A percentile compares a stretch with the other conserved stretches of the same genome.
Evolutionary conservation across 2,888 invertebrate genomes (phyloP).

Genomic region (Lymantria dispar): DNA sequence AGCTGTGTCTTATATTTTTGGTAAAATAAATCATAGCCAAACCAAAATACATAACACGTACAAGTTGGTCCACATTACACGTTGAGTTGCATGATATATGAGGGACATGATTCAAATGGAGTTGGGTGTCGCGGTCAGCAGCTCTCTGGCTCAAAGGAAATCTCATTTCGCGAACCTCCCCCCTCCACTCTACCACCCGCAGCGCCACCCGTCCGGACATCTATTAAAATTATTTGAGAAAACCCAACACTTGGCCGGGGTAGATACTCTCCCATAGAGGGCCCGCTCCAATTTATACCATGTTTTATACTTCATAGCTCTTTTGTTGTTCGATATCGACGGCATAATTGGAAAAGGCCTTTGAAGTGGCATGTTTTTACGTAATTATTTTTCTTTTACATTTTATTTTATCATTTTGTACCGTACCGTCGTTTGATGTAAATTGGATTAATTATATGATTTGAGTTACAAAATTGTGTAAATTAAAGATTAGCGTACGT

Average conservation of each 20-base stretch:
- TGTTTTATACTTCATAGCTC: slow-evolving; percentile 51
- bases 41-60: slow-evolving; percentile 32
- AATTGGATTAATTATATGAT: slow-evolving; percentile 23
- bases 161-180: slow-evolving; percentile 67
- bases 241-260: slow-evolving; percentile 50
- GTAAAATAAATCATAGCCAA: slow-evolving; percentile 21
- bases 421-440: slow-evolving; percentile 18
- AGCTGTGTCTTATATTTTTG: not conserved
- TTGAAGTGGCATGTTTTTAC: slow-evolving; percentile 35
- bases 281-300: slow-evolving; percentile 47
- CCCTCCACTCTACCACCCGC: slow-evolving; percentile 25
- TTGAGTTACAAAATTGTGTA: slow-evolving; percentile 7
- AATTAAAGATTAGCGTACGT: slow-evolving; percentile 6
- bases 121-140: slow-evolving; percentile 64
- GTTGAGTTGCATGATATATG: slow-evolving; percentile 58
- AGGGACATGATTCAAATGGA: slow-evolving; percentile 49
- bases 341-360: slow-evolving; percentile 45
- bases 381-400: slow-evolving; percentile 26
- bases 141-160: slow-evolving; percentile 73
- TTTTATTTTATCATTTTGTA: slow-evolving; percentile 9
- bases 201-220: slow-evolving; percentile 48
- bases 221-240: slow-evolving; percentile 79
- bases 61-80: slow-evolving; percentile 22
- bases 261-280: slow-evolving; percentile 26
- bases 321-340: slow-evolving; percentile 49